phyloP scores from a whole-genome alignment of 2,888 invertebrate genomes.

The Cerastis rubricosa region DNA sequence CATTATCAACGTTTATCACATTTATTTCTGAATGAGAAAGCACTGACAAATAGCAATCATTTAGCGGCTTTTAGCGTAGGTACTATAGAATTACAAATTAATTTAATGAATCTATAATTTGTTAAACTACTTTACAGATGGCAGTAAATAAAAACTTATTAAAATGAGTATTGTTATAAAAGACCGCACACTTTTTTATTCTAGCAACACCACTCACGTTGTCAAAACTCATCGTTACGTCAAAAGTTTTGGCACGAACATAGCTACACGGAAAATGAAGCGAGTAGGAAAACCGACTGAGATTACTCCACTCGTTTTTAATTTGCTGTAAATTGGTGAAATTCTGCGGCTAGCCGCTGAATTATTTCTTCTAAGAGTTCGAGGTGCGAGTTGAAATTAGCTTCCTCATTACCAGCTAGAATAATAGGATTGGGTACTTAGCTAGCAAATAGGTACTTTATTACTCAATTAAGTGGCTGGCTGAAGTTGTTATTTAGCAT shows the following conservation, averaged over 20 bases:
- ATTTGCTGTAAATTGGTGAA: slow-evolving; percentile 60
- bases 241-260: slow-evolving; percentile 1
- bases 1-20: slow-evolving; percentile 42
- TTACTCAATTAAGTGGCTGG: neutral
- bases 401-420: slow-evolving; percentile 47
- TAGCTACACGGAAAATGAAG: neutral
- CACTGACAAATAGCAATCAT: slow-evolving; percentile 29
- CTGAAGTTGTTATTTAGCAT: neutral
- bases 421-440: slow-evolving; percentile 43
- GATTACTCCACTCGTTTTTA: slow-evolving; percentile 52
- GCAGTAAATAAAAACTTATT: neutral
- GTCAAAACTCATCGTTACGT: neutral
- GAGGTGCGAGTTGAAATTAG: slow-evolving; percentile 46
- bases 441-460: slow-evolving; percentile 27
- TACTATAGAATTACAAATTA: slow-evolving; percentile 13
- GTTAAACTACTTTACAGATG: neutral
- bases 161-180: neutral
- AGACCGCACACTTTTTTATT: neutral
- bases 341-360: slow-evolving; percentile 59
- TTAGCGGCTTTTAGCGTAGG: slow-evolving; percentile 6
- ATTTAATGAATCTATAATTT: slow-evolving; percentile 18
- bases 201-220: slow-evolving; percentile 16
- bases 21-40: slow-evolving; percentile 46
- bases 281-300: slow-evolving; percentile 29
- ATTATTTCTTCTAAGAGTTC: slow-evolving; percentile 30